Evolutionary conservation across 2,113 vertebrate genomes (phyloP).

Genomic region (Hiodon tergisus): DNA sequence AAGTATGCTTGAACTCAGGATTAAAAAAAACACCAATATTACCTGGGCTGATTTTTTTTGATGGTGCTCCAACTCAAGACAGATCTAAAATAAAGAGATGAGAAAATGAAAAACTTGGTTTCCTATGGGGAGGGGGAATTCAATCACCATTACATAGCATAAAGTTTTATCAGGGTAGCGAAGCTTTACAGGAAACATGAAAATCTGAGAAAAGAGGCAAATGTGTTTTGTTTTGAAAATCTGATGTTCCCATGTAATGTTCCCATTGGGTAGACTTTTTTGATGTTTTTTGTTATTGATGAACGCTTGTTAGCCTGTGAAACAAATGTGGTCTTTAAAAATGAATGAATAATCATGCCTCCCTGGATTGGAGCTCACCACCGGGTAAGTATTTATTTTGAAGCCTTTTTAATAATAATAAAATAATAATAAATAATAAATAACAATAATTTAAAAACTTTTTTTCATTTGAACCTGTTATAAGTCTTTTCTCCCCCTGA

Average conservation of each 20-base stretch:
- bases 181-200: too few relatives aligned
- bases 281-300: not conserved
- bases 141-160: not conserved
- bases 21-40: too few relatives aligned
- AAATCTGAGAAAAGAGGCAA: not conserved
- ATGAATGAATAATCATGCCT: not conserved
- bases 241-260: not conserved
- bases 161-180: not conserved
- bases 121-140: not conserved
- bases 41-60: too few relatives aligned
- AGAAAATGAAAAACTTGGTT: not conserved
- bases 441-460: slow-evolving; percentile 2
- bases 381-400: not conserved
- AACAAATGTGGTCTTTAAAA: not conserved
- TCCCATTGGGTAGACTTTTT: too few relatives aligned
- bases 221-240: not conserved
- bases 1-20: too few relatives aligned
- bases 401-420: too few relatives aligned
- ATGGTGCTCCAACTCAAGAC: too few relatives aligned
- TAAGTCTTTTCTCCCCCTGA: not conserved
- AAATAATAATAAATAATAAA: too few relatives aligned
- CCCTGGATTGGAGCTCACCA: not conserved
- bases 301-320: not conserved
- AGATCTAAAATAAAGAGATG: too few relatives aligned
- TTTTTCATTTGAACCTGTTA: slow-evolving; percentile 23